These are phyloP conservation scores for Ctenopoma kingsleyae DNA, from an alignment of 2,797 vertebrate species.

Conservation along the genomic window DNA sequence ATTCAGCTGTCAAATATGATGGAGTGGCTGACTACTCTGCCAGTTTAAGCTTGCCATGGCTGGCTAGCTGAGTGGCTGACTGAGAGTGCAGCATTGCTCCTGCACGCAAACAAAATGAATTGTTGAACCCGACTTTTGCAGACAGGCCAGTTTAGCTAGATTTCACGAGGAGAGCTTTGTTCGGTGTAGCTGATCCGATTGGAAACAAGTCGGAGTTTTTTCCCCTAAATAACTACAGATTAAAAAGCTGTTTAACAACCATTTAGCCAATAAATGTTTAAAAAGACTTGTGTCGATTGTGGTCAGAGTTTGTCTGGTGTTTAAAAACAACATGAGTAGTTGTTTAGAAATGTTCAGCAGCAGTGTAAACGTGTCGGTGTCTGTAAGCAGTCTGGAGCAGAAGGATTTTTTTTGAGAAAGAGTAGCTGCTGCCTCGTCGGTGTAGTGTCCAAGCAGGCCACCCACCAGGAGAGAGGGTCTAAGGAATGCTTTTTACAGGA, in stretches of 20 bases:
- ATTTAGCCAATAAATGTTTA: not conserved
- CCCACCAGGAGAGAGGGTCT: conserved; percentile 74
- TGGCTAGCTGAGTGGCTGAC: conserved; percentile 46
- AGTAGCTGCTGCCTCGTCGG: conserved; percentile 22
- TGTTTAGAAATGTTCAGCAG: conserved; percentile 16
- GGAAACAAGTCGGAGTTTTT: conserved; percentile 13
- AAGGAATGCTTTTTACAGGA: conserved; percentile 83
- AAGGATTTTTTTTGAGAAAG: conserved; percentile 15
- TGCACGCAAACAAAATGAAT: conserved; percentile 57
- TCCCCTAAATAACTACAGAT: not conserved
- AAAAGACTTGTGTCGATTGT: conserved; percentile 2
- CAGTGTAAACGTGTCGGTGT: conserved; percentile 21
- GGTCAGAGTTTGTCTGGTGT: conserved; percentile 20
- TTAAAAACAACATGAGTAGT: conserved; percentile 29
- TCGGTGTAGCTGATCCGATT: not conserved
- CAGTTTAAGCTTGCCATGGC: conserved; percentile 66
- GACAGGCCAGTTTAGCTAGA: conserved; percentile 25
- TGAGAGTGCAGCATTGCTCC: conserved; percentile 27
- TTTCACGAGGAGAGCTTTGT: conserved; percentile 11
- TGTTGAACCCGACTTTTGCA: conserved; percentile 10
- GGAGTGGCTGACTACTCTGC: conserved; percentile 59
- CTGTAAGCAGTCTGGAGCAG: conserved; percentile 19
- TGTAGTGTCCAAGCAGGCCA: conserved; percentile 65
- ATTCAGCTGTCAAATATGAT: conserved; percentile 78
- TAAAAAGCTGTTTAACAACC: not conserved